Conservation (phyloP, 2,113 vertebrate species). For the Actenoides hombroni region DNA sequence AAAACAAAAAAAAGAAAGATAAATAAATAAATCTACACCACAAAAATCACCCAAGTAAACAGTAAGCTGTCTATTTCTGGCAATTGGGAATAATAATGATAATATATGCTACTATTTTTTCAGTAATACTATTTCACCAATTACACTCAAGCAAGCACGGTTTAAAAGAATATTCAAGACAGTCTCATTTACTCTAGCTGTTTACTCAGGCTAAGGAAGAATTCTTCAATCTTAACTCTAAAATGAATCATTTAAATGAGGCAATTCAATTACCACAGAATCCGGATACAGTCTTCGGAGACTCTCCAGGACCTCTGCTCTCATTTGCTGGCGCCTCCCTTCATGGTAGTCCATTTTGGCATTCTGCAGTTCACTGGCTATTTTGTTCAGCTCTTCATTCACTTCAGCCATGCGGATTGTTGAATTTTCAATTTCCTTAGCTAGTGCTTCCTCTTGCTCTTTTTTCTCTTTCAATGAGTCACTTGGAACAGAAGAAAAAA, state of each 20-base stretch:
- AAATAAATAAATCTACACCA: background rate
- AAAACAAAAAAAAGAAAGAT: background rate
- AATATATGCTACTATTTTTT: background rate
- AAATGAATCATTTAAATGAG: background rate
- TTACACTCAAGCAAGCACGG: background rate
- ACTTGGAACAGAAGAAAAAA: constrained; percentile 66
- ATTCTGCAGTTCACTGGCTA: constrained; percentile 80
- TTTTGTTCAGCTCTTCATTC: constrained; percentile 79
- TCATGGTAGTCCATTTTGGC: constrained; percentile 88
- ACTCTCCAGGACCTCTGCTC: constrained; percentile 83
- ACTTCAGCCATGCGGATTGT: constrained; percentile 75
- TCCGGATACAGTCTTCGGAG: constrained; percentile 86
- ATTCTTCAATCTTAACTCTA: background rate
- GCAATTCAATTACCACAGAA: constrained; percentile 81
- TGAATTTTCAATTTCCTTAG: constrained; percentile 74
- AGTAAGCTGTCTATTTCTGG: background rate
- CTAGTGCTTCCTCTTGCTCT: constrained; percentile 76
- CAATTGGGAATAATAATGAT: background rate
- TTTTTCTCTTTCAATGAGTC: constrained; percentile 74
- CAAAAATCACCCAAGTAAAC: background rate
- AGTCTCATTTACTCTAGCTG: background rate
- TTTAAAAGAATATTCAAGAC: background rate
- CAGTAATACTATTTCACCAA: background rate
- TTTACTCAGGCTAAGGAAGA: background rate
- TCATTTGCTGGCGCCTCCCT: constrained; percentile 80